Evolutionary conservation across 1,140 invertebrate genomes (phyloP), one percentile per base, ranked within the genome.

Genomic region (Euwallacea fornicatus): DNA sequence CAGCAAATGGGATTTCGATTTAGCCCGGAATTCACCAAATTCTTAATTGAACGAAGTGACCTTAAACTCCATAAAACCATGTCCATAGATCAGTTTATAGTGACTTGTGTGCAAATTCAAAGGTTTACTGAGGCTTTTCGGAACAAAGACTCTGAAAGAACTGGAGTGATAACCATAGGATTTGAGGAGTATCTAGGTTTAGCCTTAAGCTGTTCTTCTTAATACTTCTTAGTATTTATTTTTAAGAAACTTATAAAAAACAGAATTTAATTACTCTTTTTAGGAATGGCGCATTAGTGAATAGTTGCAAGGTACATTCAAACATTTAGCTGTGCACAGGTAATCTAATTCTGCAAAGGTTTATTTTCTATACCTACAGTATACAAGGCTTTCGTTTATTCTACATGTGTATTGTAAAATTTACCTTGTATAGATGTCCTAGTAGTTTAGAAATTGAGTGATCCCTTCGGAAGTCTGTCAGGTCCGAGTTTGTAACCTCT

Each of bases 1-100:
- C 83, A 86, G 33, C 90, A 93, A 84, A 95, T 96, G 94, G 94
- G 94, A n/a, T 97, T 94, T 77, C 85, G 89, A 53, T 89, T 97
- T 69, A 87, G 89, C 21, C 88, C 88, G 7, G 88, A 93, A 43
- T 96, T 96, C 78, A 86, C 92, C 10, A 86, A 86, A 62, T 89
- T 90, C 73, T 80, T 96, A 58, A 84, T 91, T 7, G 86, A 85
- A 75, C 90, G 90, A 82, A 89, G 88, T 78, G 88, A 90, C 82
- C 78, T 86, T 2, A 81, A 83, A 75, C 81, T 82, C 42, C 86
- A 88, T 44, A 83, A 85, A 68, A 85, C 85, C 74, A 87, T 96
- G 44, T 90, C 91, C 0, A 88, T 96, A 42, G 94, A 96, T 82
- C 89, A 92, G 71, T 96, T 96, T 78, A 95, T 96, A 76, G 91